Evolutionary conservation across 2,797 vertebrate genomes (phyloP), one percentile per base, ranked within the genome.

Genomic region (Sebastes minor): DNA sequence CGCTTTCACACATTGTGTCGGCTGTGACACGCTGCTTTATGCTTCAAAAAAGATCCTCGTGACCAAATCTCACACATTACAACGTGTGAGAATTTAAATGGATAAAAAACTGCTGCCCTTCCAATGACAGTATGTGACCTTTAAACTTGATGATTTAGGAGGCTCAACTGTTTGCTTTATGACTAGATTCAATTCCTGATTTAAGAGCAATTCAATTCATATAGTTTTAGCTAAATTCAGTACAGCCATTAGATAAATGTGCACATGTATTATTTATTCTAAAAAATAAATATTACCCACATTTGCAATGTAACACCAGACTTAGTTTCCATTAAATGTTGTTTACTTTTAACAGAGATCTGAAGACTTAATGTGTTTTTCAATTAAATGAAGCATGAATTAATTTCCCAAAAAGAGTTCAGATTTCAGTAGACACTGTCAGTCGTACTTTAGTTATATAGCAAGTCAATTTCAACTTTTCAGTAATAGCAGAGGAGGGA

Each of bases 11-110:
- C 67, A n/a, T 76, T 46, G 68, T 61, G 23, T 68, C 86, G 87
- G 78, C 83, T 83, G 83, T 79, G 86, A 84, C 74, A 76, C 62
- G 25, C 60, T 75, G 79, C 71, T 83, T 78, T 60, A 46, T 65
- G 67, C 81, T 85, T 85, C 38, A 71, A 49, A 23, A 81, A 46
- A 57, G 59, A 85, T 79, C 22, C 3, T 2, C 53, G 59, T 69
- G 72, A 79, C 62, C 46, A 75, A 68, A 78, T 78, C 30, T 85
- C 52, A 67, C 76, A 83, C 65, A 27, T 66, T n/a, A 53, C 9
- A 52, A 71, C 5, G 3, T 69, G 62, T 64, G 25, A 82, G 12
- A 76, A 69, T 80, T 69, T 68, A 70, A 80, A 59, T 59, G 33
- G 63, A 73, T 66, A 57, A 60, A 52, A 86, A 72, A 56, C 3